Evolutionary conservation across 2,113 vertebrate genomes (phyloP).

Genomic region (Accipiter cooperii): DNA sequence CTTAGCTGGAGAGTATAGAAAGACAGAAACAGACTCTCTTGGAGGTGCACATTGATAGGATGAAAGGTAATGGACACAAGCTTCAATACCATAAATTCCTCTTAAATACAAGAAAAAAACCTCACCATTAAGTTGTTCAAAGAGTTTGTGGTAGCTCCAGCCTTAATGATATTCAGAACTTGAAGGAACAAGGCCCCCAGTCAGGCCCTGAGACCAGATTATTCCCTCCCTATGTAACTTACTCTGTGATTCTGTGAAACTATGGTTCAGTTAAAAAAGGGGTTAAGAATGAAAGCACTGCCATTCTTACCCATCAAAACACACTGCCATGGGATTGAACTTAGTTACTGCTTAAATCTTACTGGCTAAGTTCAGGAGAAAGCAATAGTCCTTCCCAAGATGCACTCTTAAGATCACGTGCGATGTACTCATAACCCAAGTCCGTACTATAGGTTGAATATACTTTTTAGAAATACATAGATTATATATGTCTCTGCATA

Average conservation of each 20-base stretch:
- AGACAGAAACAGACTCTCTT: neutral
- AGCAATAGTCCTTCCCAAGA: neutral
- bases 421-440: neutral
- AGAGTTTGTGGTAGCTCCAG: neutral
- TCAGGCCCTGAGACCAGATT: neutral
- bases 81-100: neutral
- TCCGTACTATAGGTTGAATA: neutral
- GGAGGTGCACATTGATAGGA: neutral
- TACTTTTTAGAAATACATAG: neutral
- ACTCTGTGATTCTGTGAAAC: neutral
- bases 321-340: neutral
- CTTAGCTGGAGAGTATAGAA: neutral
- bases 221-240: neutral
- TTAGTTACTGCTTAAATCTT: neutral
- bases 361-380: neutral
- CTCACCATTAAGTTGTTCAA: neutral
- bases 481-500: neutral
- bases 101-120: neutral
- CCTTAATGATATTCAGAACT: neutral
- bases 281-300: neutral
- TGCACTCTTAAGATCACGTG: neutral
- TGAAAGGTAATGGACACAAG: neutral
- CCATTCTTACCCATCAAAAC: neutral
- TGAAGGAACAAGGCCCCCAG: neutral
- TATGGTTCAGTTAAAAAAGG: neutral